Conservation (phyloP, 2,797 vertebrate genomes). For the Pangasius macronema region DNA sequence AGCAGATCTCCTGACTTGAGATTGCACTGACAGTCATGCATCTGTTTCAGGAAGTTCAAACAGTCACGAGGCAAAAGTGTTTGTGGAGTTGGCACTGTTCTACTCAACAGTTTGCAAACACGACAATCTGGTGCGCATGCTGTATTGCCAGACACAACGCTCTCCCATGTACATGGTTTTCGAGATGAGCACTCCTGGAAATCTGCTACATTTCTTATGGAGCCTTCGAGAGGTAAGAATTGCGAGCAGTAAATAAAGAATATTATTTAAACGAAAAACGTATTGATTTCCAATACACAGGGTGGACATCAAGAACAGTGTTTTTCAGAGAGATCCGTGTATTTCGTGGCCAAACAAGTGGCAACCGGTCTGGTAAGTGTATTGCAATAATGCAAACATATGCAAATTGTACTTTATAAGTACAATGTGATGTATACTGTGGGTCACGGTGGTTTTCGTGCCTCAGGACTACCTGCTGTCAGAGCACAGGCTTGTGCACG, state of each 20-base stretch:
- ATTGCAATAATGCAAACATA: no score
- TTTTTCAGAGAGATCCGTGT: constrained; percentile 70
- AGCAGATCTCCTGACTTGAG: not conserved
- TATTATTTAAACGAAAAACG: not conserved
- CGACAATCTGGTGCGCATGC: constrained; percentile 67
- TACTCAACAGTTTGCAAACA: constrained; percentile 67
- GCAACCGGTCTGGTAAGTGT: constrained; percentile 70
- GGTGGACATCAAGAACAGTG: constrained; percentile 42
- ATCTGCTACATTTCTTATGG: constrained; percentile 73
- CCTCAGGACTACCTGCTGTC: constrained; percentile 74
- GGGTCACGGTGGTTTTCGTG: not conserved
- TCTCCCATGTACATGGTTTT: constrained; percentile 69
- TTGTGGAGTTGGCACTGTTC: constrained; percentile 66
- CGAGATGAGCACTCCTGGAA: constrained; percentile 64
- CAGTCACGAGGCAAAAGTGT: constrained; percentile 58
- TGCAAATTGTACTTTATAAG: not conserved
- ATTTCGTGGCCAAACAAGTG: constrained; percentile 70
- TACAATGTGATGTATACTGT: not conserved
- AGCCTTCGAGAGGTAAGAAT: constrained; percentile 63
- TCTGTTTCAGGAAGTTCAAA: constrained; percentile 54
- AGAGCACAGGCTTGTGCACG: constrained; percentile 70
- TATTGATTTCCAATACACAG: constrained; percentile 36
- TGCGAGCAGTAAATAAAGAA: no score
- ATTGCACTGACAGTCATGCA: not conserved
- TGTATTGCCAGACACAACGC: constrained; percentile 66